Evolutionary conservation across 2,888 invertebrate genomes (phyloP).

Genomic region (Buathra laborator): DNA sequence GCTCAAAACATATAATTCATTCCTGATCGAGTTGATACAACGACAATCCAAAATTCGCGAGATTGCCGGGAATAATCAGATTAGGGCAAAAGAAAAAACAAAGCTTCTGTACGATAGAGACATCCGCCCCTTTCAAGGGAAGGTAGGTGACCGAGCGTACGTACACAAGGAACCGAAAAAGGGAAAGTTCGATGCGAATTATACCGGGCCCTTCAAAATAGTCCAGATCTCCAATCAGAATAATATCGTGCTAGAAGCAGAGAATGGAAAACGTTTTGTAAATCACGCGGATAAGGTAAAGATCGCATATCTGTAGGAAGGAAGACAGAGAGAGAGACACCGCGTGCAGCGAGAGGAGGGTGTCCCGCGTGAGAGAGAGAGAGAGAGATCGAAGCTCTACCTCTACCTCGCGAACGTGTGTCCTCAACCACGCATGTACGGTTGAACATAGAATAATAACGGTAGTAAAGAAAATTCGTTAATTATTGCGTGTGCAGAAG

Average conservation of each 20-base stretch:
- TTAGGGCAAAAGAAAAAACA: constrained; percentile 9
- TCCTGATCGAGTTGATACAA: constrained; percentile 9
- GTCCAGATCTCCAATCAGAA: not conserved
- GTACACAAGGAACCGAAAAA: not conserved
- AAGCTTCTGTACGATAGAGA: not conserved
- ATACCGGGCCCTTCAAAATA: not conserved
- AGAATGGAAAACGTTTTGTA: not conserved
- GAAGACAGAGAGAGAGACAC: no score
- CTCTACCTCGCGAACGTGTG: no score
- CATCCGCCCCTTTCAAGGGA: not conserved
- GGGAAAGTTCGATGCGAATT: constrained; percentile 1
- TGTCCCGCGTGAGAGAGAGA: no score
- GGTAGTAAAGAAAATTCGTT: no score
- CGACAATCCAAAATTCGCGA: constrained; percentile 20
- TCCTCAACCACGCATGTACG: no score
- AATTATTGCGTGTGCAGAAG: no score
- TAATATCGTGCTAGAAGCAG: not conserved
- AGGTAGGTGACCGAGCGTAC: constrained; percentile 14
- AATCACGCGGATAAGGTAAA: constrained; percentile 15
- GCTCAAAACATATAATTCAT: constrained; percentile 10
- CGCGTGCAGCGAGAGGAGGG: no score
- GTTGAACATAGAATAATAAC: no score
- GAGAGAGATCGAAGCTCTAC: no score
- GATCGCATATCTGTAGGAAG: not conserved
- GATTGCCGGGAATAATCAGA: constrained; percentile 17